Conservation (phyloP, 2,888 invertebrate species). For the Sericinus montela region DNA sequence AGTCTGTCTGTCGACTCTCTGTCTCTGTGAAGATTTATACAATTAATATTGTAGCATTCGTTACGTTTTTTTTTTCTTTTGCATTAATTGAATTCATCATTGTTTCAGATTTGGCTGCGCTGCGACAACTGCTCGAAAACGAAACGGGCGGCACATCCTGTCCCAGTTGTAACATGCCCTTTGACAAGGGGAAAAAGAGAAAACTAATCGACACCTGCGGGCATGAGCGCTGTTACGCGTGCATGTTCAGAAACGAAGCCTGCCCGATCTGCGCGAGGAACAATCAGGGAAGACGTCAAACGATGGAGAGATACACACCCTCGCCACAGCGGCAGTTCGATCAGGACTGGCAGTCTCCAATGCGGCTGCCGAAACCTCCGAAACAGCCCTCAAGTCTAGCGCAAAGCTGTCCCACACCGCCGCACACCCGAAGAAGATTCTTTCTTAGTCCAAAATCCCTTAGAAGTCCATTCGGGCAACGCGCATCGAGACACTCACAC, state of each 20-base stretch:
- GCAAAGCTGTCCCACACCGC: constrained; percentile 90
- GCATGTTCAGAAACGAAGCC: constrained; percentile 94
- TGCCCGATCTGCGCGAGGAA: constrained; percentile 89
- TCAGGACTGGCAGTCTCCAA: constrained; percentile 71
- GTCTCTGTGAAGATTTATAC: too few relatives aligned
- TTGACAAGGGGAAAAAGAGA: constrained; percentile 97
- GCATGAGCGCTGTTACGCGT: constrained; percentile 96
- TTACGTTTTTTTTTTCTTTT: too few relatives aligned
- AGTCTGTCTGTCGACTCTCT: too few relatives aligned
- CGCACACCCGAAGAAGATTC: constrained; percentile 86
- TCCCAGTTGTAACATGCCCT: constrained; percentile 94
- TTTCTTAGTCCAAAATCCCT: constrained; percentile 90
- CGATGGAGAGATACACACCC: constrained; percentile 67
- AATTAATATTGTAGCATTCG: too few relatives aligned
- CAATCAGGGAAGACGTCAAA: constrained; percentile 60
- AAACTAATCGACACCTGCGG: constrained; percentile 97
- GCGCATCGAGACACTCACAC: constrained; percentile 67
- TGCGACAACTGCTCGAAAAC: constrained; percentile 87
- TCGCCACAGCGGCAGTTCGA: constrained; percentile 63
- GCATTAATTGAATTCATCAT: constrained; percentile 19
- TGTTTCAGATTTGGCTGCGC: constrained; percentile 89
- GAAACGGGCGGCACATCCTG: constrained; percentile 85
- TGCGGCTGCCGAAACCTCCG: constrained; percentile 80
- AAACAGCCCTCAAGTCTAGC: constrained; percentile 75
- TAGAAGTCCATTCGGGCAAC: constrained; percentile 86